These are phyloP conservation scores for Drosophila lacteicornis DNA, from an alignment of 1,140 invertebrate species.

Conservation along the genomic window DNA sequence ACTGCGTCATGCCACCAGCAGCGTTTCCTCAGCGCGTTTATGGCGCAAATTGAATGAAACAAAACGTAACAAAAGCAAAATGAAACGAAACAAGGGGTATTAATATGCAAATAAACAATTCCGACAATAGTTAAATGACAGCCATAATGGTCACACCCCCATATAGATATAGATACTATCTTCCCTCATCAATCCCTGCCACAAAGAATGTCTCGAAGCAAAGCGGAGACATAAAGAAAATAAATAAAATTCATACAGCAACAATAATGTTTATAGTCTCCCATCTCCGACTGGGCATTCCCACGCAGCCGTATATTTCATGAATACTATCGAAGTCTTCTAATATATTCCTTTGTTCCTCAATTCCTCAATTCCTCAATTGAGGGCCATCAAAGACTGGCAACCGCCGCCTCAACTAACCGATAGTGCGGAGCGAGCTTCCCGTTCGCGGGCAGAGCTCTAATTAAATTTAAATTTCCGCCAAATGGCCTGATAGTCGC, in stretches of 20 bases:
- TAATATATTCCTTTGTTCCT: slow-evolving; percentile 42
- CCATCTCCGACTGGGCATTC: slow-evolving; percentile 1
- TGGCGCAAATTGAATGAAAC: slow-evolving; percentile 31
- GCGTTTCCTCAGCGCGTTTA: slow-evolving; percentile 29
- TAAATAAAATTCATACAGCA: slow-evolving; percentile 17
- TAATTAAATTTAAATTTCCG: slow-evolving; percentile 64
- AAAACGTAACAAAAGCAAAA: slow-evolving; percentile 25
- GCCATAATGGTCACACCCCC: slow-evolving; percentile 38
- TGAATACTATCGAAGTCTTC: slow-evolving; percentile 38
- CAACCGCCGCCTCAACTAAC: slow-evolving; percentile 26
- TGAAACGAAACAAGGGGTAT: slow-evolving; percentile 25
- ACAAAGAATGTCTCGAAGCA: slow-evolving; percentile 2
- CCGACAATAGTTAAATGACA: slow-evolving; percentile 44
- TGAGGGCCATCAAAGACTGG: slow-evolving; percentile 28
- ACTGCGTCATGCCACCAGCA: slow-evolving; percentile 52
- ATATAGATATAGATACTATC: slow-evolving; percentile 30
- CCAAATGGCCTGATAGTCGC: slow-evolving; percentile 54
- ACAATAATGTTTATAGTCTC: slow-evolving; percentile 12
- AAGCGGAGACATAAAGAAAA: slow-evolving; percentile 25
- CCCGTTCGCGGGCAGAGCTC: slow-evolving; percentile 39
- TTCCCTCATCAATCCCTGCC: slow-evolving; percentile 21
- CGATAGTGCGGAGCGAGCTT: slow-evolving; percentile 21
- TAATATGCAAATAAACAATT: slow-evolving; percentile 51
- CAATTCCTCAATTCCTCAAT: slow-evolving; percentile 30
- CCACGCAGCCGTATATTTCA: slow-evolving; percentile 37